Evolutionary conservation across 2,113 vertebrate genomes (phyloP), one percentile per base, ranked within the genome.

Genomic region (Myotis yumanensis): DNA sequence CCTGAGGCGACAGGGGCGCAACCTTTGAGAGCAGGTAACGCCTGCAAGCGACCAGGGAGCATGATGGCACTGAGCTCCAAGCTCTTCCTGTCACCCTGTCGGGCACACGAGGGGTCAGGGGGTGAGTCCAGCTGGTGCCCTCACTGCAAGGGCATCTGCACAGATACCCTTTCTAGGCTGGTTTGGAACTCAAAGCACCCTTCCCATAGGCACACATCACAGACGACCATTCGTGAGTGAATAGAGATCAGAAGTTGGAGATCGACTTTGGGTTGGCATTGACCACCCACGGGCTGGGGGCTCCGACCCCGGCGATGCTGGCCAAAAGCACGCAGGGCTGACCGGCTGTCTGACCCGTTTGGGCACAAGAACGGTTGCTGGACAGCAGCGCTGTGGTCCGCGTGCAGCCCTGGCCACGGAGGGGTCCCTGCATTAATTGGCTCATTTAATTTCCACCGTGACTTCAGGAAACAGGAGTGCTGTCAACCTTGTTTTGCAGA

Each of bases 101-200:
- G 97, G 97, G 96, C 94, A 95, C 96, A 91, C 79, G 89, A 79
- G 20, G 95, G 96, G 73, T 82, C 90, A 85, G 81, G 57, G 72
- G 32, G 20, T 4, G 15, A 32, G 7, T 72, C 35, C 76, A 37
- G 46, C 32, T 8, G 9, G 9, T 57, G 30, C 6, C 5, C 68
- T 28, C 28, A 23, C 7, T 1, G 2, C 1, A 22, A 40, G 1
- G 11, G 15, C 30, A 51, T 6, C 35, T 1, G 15, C 23, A 28
- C 6, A 10, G 6, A 3, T 2, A 11, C 15, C 32, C 43, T 85
- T 20, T 52, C 46, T 18, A 12, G 15, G 32, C 2, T 14, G 77
- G 15, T 0, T 3, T 9, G 23, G 10, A 37, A 57, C 71, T 15
- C 46, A 8, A 1, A 46, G 17, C 0, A 25, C 0, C 1, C 16